Base-by-base conservation (phyloP, 35 echinoderm and acorn worm genomes). In the Ophiothrix spiculata region DNA sequence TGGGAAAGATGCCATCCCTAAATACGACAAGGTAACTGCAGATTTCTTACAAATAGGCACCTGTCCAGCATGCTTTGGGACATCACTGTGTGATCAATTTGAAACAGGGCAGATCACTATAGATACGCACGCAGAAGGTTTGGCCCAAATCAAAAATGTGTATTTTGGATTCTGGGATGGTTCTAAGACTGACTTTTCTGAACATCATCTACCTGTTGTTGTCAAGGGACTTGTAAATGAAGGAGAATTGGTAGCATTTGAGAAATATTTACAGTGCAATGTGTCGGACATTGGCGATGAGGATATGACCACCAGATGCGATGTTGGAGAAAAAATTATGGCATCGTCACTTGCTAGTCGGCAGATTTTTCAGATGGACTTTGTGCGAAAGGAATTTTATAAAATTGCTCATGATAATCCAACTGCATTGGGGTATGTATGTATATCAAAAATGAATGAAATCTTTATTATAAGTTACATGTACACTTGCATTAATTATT, bases 51-150 rank as follows among this genome's bases (percentile, higher is more conserved):
- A 89, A 33, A 80, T 83, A 33, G 87, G 77, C 46, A 76, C 19
- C 39, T 89, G 87, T 56, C 87, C 87, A 17, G 80, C 64, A 21
- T 89, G 87, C 80, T 89, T 83, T 23, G 87, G 87, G 56, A 89
- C 87, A 17, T 40, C 60, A 10, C 60, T 75, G 29, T 89, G 87
- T 45, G 87, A 89, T 40, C 79, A 89, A 40, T 83, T 89, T 42
- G 82, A 89, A 28, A 69, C 74, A 1, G 87, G 87, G 4, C 81
- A 89, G 38, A 89, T 89, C 39, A 83, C 79, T 2, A 56, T 89
- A 37, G 49, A 89, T 34, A 69, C 81, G 39, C 79, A 82, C 15
- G 54, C 80, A 3, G 39, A 25, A 13, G 42, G 80, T 32, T 16
- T 31, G 15, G 40, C 80, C 80, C 17, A 82, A 45, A 25, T 21